phyloP scores from a whole-genome alignment of 1,140 invertebrate genomes.

The Paramacrobiotus metropolitanus region DNA sequence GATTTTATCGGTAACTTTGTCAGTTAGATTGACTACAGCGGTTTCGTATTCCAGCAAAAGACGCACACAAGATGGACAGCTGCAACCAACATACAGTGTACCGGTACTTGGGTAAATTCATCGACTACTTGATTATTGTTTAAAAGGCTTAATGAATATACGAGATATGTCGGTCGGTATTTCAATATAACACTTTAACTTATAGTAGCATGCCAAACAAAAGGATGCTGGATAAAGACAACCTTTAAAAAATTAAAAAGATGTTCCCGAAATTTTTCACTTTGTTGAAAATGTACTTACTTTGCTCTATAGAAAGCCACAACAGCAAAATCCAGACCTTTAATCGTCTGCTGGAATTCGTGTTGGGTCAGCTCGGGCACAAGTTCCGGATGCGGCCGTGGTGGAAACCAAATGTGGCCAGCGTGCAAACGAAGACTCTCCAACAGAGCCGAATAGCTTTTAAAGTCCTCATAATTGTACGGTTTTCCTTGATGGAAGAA shows the following conservation, averaged over 20 bases:
- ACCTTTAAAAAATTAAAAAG: too few relatives aligned
- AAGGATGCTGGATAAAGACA: too few relatives aligned
- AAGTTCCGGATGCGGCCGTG: background rate
- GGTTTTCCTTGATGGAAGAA: background rate
- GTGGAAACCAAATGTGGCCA: background rate
- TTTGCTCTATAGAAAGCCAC: background rate
- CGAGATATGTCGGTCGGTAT: too few relatives aligned
- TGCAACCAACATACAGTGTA: background rate
- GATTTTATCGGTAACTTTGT: background rate
- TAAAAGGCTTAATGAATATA: too few relatives aligned
- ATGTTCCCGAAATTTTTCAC: too few relatives aligned
- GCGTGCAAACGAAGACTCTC: too few relatives aligned
- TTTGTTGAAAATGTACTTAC: too few relatives aligned
- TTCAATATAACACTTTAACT: too few relatives aligned
- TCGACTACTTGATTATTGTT: too few relatives aligned
- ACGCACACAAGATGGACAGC: background rate
- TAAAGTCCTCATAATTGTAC: background rate
- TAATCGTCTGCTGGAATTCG: background rate
- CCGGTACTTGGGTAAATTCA: too few relatives aligned
- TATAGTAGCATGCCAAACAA: too few relatives aligned
- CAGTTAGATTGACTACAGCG: background rate
- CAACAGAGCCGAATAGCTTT: background rate
- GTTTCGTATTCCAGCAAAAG: conserved; percentile 1
- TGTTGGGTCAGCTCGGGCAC: background rate
- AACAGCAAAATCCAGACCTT: background rate